Base-by-base conservation (phyloP, 2,113 vertebrate species). In the Psilopsiagon aurifrons region DNA sequence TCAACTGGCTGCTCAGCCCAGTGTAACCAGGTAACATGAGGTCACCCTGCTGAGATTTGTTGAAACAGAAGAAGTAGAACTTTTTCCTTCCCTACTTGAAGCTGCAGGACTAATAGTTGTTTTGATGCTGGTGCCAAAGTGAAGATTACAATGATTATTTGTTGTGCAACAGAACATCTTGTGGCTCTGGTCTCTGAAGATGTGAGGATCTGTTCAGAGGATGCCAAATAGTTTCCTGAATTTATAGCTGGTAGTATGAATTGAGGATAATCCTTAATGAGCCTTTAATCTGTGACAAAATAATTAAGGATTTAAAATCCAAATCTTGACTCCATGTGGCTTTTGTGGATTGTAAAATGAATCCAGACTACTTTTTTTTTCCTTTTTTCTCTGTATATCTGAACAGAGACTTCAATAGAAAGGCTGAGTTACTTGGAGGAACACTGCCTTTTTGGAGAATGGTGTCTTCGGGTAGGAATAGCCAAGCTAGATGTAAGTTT, bases 121-220 rank as follows among this genome's bases (percentile, higher is more conserved):
- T 96, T 70, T 92, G 88, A 67, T 91, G 82, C 59, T 13, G 19
- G 5, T 83, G 88, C 92, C 88, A 94, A 60, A 92, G 68, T 8
- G 63, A 84, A 89, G 91, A 79, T 95, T 78, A 52, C 46, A 82
- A 10, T 33, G 55, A 5, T 82, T 75, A 78, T 8, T 92, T 94
- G 54, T 93, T 88, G 47, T 68, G 89, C 84, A 95, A 54, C 46
- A 47, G 44, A 64, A 47, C 1, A 0, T 84, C 39, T 62, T 67
- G 66, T 71, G 19, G 16, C 51, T 75, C 74, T 68, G 74, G 55
- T 64, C 57, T 94, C 73, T 92, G 64, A 70, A 85, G 71, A 85
- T 41, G 18, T 74, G 52, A 81, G 54, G 35, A 46, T 89, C 81
- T 66, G 24, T 70, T 74, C 24, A 35, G 88, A 75, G 62, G 24